These are phyloP conservation scores for Frankliniella fusca DNA, from an alignment of 2,888 invertebrate species.

Conservation along the genomic window DNA sequence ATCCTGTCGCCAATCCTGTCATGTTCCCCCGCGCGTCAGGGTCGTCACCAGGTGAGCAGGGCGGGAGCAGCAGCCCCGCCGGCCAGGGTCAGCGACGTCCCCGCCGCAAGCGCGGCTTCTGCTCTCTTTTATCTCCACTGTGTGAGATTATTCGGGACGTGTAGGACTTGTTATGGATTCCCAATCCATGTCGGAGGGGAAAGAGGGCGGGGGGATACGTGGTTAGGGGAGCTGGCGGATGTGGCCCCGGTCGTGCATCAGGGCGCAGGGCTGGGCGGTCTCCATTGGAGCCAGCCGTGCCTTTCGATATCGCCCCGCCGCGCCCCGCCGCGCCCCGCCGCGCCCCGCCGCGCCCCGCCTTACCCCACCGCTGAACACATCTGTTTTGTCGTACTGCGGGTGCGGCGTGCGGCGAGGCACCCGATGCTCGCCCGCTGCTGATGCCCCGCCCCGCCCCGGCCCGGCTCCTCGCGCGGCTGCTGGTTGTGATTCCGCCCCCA, in stretches of 20 bases:
- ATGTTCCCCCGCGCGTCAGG: background rate
- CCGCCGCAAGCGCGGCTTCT: no score
- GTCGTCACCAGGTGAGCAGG: background rate
- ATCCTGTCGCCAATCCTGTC: background rate
- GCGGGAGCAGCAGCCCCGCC: no score
- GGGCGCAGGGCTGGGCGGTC: no score
- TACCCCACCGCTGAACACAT: background rate
- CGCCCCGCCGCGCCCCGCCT: background rate
- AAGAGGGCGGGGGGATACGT: no score
- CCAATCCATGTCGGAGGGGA: no score
- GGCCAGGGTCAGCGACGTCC: no score
- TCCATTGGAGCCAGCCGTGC: background rate
- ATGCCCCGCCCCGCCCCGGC: background rate
- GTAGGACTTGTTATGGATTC: no score
- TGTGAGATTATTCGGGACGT: no score
- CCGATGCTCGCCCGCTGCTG: background rate
- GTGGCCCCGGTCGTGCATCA: no score
- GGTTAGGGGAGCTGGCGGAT: no score
- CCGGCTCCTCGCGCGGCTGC: background rate
- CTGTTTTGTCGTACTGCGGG: constrained; percentile 1
- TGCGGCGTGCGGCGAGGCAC: background rate
- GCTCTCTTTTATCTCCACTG: no score
- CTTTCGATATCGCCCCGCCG: background rate
- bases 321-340: background rate
- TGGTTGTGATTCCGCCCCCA: background rate